Base-by-base conservation (phyloP, 2,888 invertebrate genomes). In the Thymelicus acteon region DNA sequence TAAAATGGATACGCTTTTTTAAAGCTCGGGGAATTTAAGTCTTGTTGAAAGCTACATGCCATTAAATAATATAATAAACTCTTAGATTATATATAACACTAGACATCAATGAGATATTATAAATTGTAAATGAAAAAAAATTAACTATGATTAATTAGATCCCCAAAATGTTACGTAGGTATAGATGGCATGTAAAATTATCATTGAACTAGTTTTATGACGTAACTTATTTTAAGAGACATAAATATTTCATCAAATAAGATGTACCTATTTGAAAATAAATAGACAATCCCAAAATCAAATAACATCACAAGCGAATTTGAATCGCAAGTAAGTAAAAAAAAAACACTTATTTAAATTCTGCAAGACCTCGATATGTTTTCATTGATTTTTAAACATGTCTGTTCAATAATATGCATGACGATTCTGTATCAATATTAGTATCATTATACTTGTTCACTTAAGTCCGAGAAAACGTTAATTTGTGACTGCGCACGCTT, bases 1-100 rank as follows among this genome's bases (percentile, higher is more conserved):
- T 85, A 84, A 71, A 87, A 57, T 57, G 31, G 85, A 89, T 85
- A 91, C 88, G 88, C 90, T 91, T 90, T 92, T 90, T 86, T 83
- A 87, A 88, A 87, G 86, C 85, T 85, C 88, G 90, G 85, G 86
- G 85, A 78, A 80, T 80, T 83, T 85, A 82, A 81, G 84, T 80
- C 79, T 80, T 57, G 63, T 63, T 39, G 68, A 69, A 69, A 62
- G 62, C 54, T 54, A 31, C 47, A 57, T 44, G 19, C 13, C 39
- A 58, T 8, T 5, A 8, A 54, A 24, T 54, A 8, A 52, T 52
- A 52, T 15, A n/a, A 13, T 57, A n/a, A 24, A 44, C 44, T 12
- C 0, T 3, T 44, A 44, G 12, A 8, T 40, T 6, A 3, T 44
- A 7, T 44, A 44, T 44, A 44, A 44, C 12, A 44, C 10, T 44